Conservation (phyloP, 2,888 invertebrate species). For the Macrosiphum euphorbiae region DNA sequence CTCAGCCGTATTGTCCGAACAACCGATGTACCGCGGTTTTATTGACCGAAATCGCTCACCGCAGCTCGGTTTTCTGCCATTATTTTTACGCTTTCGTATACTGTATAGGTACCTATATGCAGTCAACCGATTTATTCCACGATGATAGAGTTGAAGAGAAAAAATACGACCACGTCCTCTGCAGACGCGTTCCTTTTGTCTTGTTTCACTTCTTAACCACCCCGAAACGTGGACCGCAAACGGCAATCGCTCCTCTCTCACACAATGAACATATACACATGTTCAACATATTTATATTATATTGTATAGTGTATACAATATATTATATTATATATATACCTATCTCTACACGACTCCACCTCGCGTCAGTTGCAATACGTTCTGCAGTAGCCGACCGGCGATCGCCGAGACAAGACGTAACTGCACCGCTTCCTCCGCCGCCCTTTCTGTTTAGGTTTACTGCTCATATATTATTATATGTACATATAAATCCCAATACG, state of each 20-base stretch:
- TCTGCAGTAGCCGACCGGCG: slow-evolving; percentile 26
- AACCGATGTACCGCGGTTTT: slow-evolving; percentile 23
- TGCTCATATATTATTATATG: not conserved
- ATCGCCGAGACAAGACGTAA: slow-evolving; percentile 38
- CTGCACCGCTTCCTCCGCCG: not conserved
- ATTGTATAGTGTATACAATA: not conserved
- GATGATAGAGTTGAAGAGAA: slow-evolving; percentile 52
- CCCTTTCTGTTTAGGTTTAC: not conserved
- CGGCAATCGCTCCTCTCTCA: slow-evolving; percentile 4
- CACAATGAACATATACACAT: not conserved
- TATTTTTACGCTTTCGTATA: slow-evolving; percentile 20
- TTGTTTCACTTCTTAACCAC: slow-evolving; percentile 21
- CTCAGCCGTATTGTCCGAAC: not conserved
- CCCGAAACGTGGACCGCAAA: not conserved
- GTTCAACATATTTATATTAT: not conserved
- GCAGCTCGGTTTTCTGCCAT: not conserved
- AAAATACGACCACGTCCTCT: not conserved
- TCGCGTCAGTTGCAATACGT: not conserved
- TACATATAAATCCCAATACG: not conserved
- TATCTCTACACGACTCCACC: not conserved
- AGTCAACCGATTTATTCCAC: slow-evolving; percentile 53
- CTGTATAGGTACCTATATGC: not conserved
- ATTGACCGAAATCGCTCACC: slow-evolving; percentile 60
- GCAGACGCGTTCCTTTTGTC: slow-evolving; percentile 23
- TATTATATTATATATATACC: not conserved